phyloP scores from a whole-genome alignment of 2,888 invertebrate species.

The Megamerina dolium region DNA sequence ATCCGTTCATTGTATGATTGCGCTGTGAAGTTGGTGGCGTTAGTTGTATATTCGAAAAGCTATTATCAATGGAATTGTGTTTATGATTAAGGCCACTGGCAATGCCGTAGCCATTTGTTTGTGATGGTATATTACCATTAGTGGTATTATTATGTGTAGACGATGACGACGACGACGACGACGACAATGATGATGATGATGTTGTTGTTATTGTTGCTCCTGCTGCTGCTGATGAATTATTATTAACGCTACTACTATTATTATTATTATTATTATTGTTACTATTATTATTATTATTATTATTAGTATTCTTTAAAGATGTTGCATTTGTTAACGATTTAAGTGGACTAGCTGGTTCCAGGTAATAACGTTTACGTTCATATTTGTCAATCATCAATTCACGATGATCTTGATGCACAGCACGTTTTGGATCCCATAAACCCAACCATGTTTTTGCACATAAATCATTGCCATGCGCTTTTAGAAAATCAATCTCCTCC shows the following conservation, averaged over 20 bases:
- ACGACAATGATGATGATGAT: slow-evolving; percentile 10
- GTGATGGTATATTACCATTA: slow-evolving; percentile 15
- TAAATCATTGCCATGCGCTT: slow-evolving; percentile 86
- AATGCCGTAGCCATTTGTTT: slow-evolving; percentile 8
- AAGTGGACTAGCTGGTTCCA: slow-evolving; percentile 50
- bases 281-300: slow-evolving; percentile 15
- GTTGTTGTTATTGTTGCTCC: slow-evolving; percentile 15
- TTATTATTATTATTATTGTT: slow-evolving; percentile 14
- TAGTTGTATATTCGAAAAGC: slow-evolving; percentile 41
- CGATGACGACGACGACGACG: slow-evolving; percentile 15
- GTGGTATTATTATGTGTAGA: slow-evolving; percentile 17
- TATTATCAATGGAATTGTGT: slow-evolving; percentile 29
- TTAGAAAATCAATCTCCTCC: slow-evolving; percentile 90
- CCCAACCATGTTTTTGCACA: slow-evolving; percentile 92
- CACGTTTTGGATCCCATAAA: slow-evolving; percentile 73
- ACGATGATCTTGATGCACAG: slow-evolving; percentile 84
- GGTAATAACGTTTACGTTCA: slow-evolving; percentile 70
- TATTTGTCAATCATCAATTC: slow-evolving; percentile 94
- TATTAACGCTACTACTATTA: slow-evolving; percentile 11
- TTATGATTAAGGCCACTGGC: slow-evolving; percentile 21
- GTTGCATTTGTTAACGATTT: slow-evolving; percentile 46
- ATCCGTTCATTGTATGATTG: slow-evolving; percentile 39
- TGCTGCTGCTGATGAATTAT: slow-evolving; percentile 14
- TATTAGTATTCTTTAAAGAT: slow-evolving; percentile 31
- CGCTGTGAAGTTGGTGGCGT: slow-evolving; percentile 47